phyloP scores from a whole-genome alignment of 2,888 invertebrate species.

The Cryptocephalus moraei region DNA sequence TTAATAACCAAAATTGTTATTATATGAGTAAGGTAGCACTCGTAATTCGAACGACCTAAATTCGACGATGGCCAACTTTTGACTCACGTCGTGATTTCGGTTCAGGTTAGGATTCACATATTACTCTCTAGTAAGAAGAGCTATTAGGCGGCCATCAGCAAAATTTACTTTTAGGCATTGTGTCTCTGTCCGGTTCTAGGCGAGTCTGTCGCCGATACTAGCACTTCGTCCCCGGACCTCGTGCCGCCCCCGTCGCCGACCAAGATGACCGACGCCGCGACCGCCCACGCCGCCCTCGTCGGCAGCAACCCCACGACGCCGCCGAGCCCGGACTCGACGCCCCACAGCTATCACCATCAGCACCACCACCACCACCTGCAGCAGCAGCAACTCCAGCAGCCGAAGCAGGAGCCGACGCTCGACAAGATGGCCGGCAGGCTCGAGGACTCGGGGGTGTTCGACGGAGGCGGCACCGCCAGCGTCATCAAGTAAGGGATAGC shows the following conservation, averaged over 20 bases:
- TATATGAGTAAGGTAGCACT: too few species aligned
- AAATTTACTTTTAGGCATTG: constrained; percentile 35
- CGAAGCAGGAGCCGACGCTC: constrained; percentile 39
- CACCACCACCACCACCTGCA: constrained; percentile 4
- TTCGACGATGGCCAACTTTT: too few species aligned
- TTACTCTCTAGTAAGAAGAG: too few species aligned
- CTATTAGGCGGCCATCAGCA: constrained; percentile 31
- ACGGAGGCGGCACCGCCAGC: constrained; percentile 36
- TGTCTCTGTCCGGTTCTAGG: constrained; percentile 51
- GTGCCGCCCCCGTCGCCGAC: constrained; percentile 66
- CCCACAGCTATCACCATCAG: constrained; percentile 31
- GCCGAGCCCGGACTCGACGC: constrained; percentile 51
- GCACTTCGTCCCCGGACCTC: constrained; percentile 84
- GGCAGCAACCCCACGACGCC: constrained; percentile 33
- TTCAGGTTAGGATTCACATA: too few species aligned
- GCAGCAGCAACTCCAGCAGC: constrained; percentile 9
- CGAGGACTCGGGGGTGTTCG: constrained; percentile 46
- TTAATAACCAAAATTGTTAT: too few species aligned
- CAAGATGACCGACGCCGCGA: constrained; percentile 53
- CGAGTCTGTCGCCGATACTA: constrained; percentile 89
- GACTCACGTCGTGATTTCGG: too few species aligned
- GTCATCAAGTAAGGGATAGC: constrained; percentile 25
- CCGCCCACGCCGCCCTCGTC: constrained; percentile 38
- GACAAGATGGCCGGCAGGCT: constrained; percentile 39
- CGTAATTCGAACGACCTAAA: too few species aligned